A percentile compares a stretch with the other conserved stretches of the same genome.
Conservation (phyloP, 2,797 vertebrate genomes). For the Fringilla coelebs region DNA sequence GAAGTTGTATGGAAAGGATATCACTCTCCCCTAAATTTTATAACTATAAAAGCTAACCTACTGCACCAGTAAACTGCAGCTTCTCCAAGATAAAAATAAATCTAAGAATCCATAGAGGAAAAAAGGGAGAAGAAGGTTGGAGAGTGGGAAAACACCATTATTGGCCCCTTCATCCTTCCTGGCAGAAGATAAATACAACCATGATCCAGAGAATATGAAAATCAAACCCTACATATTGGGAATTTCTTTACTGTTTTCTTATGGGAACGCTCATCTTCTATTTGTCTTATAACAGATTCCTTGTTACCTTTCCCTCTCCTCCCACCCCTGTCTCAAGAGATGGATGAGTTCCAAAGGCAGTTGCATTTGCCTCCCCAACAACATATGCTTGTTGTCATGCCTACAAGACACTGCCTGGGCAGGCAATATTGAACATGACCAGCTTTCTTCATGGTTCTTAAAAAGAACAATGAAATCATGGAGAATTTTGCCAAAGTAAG, state of each 20-base stretch:
- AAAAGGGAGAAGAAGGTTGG: neutral
- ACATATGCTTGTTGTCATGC: conserved; percentile 36
- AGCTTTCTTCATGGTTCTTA: neutral
- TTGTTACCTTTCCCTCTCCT: neutral
- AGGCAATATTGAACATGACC: neutral
- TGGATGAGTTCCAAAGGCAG: neutral
- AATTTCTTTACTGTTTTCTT: neutral
- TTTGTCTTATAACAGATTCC: neutral
- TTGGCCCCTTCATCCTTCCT: neutral
- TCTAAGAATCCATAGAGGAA: neutral
- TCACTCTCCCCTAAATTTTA: conserved; percentile 36
- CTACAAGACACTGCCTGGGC: neutral
- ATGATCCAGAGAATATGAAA: neutral
- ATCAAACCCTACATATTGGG: neutral
- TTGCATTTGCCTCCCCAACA: neutral
- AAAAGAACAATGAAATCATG: neutral
- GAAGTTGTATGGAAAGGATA: conserved; percentile 26
- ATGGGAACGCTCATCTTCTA: neutral
- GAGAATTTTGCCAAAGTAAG: conserved; percentile 11
- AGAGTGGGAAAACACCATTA: neutral
- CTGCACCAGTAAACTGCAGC: neutral
- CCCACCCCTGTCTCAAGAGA: neutral
- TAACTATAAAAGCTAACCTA: conserved; percentile 39
- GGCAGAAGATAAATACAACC: neutral
- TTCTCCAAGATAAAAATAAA: conserved; percentile 18